These are phyloP conservation scores for Stigmatopora nigra DNA, from an alignment of 2,113 vertebrate species.

Conservation along the genomic window DNA sequence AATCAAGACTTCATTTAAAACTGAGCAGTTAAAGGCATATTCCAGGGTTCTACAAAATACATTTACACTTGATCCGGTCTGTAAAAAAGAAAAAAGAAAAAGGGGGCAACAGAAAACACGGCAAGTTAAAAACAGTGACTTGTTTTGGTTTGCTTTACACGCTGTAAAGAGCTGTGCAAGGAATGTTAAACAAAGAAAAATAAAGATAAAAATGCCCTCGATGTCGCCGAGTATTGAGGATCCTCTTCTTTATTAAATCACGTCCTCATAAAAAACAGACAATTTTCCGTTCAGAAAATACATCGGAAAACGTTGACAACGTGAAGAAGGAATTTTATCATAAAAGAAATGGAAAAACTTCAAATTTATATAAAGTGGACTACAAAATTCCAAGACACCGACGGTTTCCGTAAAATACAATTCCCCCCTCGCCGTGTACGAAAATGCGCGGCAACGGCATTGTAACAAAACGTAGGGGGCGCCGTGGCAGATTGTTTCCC, in stretches of 20 bases:
- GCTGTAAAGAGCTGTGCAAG: constrained; percentile 51
- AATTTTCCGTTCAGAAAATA: constrained; percentile 63
- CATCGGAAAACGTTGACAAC: constrained; percentile 55
- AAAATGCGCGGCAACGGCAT: constrained; percentile 43
- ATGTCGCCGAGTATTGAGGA: constrained; percentile 41
- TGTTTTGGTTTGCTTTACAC: constrained; percentile 44
- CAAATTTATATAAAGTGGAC: constrained; percentile 64
- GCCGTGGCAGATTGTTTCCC: constrained; percentile 59
- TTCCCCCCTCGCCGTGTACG: constrained; percentile 29
- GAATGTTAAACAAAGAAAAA: constrained; percentile 53
- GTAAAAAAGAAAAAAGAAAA: constrained; percentile 12
- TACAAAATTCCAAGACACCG: constrained; percentile 72
- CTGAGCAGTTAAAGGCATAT: constrained; percentile 73
- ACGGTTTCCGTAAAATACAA: constrained; percentile 64
- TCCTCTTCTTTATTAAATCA: constrained; percentile 43
- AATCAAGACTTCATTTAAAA: constrained; percentile 70
- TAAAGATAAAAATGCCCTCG: constrained; percentile 47
- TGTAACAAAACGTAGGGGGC: constrained; percentile 49
- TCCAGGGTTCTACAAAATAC: constrained; percentile 62
- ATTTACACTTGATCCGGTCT: constrained; percentile 49
- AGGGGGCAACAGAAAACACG: constrained; percentile 20
- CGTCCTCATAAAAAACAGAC: constrained; percentile 61
- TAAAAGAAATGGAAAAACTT: constrained; percentile 53
- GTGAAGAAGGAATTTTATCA: constrained; percentile 51
- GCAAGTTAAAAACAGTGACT: constrained; percentile 33